Evolutionary conservation across 2,888 invertebrate species (phyloP).

Genomic region (Hofmannophila pseudospretella): DNA sequence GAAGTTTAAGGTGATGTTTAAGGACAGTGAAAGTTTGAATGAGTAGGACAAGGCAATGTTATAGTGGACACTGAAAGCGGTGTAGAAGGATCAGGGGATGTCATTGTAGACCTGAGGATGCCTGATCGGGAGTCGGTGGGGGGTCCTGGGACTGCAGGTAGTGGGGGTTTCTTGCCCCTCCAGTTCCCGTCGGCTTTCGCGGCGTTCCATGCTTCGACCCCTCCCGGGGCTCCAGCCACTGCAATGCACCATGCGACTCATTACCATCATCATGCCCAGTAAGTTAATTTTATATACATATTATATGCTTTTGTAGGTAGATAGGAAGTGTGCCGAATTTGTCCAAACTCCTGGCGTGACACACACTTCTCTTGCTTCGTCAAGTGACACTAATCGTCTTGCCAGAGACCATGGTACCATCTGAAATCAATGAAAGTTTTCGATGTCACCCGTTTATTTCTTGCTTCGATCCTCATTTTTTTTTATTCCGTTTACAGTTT

Average conservation of each 20-base stretch:
- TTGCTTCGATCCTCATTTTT: too few species aligned
- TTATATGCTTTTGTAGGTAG: too few species aligned
- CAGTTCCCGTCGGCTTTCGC: conserved; percentile 78
- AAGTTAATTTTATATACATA: conserved; percentile 33
- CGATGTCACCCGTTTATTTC: too few species aligned
- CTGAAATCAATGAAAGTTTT: too few species aligned
- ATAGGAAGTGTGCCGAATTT: too few species aligned
- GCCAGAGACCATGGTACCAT: too few species aligned
- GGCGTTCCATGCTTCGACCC: conserved; percentile 80
- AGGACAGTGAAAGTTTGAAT: too few species aligned
- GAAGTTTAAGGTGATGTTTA: conserved; percentile 10
- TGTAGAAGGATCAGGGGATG: conserved; percentile 39
- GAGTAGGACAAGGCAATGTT: too few species aligned
- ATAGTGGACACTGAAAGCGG: conserved; percentile 17
- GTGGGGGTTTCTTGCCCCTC: conserved; percentile 76
- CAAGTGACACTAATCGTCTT: too few species aligned
- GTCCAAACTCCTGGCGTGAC: too few species aligned
- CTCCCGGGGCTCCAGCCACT: conserved; percentile 77
- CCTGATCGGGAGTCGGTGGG: conserved; percentile 76
- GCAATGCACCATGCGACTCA: conserved; percentile 79
- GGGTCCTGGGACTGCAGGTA: conserved; percentile 74
- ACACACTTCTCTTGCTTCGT: too few species aligned
- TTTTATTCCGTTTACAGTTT: too few species aligned
- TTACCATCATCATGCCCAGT: conserved; percentile 73
- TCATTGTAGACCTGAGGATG: conserved; percentile 60